Base-by-base conservation (phyloP, 2,113 vertebrate species). In the Nicator chloris region DNA sequence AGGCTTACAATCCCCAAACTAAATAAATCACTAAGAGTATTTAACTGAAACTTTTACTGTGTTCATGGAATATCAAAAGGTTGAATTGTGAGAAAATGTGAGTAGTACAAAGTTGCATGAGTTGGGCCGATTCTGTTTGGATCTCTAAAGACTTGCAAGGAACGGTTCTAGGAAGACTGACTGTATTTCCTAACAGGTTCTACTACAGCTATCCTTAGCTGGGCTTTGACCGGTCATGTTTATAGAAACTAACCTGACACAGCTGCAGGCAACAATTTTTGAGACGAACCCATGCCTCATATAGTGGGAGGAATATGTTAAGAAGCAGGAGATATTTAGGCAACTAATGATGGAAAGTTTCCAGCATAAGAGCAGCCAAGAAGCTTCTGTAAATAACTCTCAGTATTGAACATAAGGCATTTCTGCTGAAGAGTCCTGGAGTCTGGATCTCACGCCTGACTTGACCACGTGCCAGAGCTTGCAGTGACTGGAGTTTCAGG, bases 321-420 rank as follows among this genome's bases (percentile, higher is more conserved):
- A 86, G 88, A 94, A 60, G 82, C 82, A 83, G 79, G 60, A 94
- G 90, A 57, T 92, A 95, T 91, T 95, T 86, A 93, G 60, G 90
- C 85, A 92, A 88, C 80, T 95, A 95, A 94, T 96, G 88, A 94
- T 92, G 93, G 92, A 95, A 95, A 47, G 65, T 81, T 91, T 96
- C 82, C 94, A 96, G 64, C 60, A 61, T 88, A 95, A 96, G 85
- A 96, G 94, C 94, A 94, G 90, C 95, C 95, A 96, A 93, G 88
- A 95, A 92, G 82, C 90, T 96, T 96, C 93, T 96, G 96, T 95
- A 97, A 96, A 96, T 96, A 96, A 96, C 81, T 96, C 71, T 78
- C 69, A 56, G 71, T 94, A 92, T 77, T 71, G 92, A 97, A 94
- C 95, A 96, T 88, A 97, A 88, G 94, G 95, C 69, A 86, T 92